Evolutionary conservation across 1,140 invertebrate genomes (phyloP), one percentile per base, ranked within the genome.

Genomic region (Sesamia nonagrioides): DNA sequence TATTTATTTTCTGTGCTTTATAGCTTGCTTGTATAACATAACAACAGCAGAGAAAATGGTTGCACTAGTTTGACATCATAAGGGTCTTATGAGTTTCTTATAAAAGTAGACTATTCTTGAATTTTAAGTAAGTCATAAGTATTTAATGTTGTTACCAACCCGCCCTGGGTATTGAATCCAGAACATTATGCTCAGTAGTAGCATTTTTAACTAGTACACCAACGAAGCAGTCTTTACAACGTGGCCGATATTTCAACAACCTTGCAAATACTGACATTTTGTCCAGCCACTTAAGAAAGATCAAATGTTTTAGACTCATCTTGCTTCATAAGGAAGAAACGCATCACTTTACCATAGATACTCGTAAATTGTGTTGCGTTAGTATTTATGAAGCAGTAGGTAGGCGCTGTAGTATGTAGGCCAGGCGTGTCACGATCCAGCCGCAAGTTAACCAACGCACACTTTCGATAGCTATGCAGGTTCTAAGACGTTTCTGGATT

Each of bases 251-350:
- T 56, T 56, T 56, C 18, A 27, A 56, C 21, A 27, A 56, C 9
- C 54, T 56, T 27, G 9, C 37, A 37, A 37, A 37, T 7, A 9
- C 40, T 42, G 40, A 9, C 11, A 48, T 48, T 48, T 1, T 13
- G 35, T 63, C 60, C 35, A 63, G 35, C 35, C 9, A 37, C 4
- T n/a, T n/a, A n/a, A n/a, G 40, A 37, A 63, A 40, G 8, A 5
- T 40, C 7, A 18, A 6, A 63, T 42, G 37, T 17, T 54, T 37
- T 17, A 63, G 42, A 8, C 60, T 15, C 60, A 63, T 63, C 60
- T 63, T 63, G 9, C 60, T 63, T 63, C 60, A 63, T 63, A 63
- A 63, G 60, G 60, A 63, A 63, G 60, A 11, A 56, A 27, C 21
- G 7, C 52, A 27, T 15, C 56, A 48, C 21, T 15, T 58, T 13